Evolutionary conservation across 2,888 invertebrate species (phyloP).

Genomic region (Helicoverpa assulta): DNA sequence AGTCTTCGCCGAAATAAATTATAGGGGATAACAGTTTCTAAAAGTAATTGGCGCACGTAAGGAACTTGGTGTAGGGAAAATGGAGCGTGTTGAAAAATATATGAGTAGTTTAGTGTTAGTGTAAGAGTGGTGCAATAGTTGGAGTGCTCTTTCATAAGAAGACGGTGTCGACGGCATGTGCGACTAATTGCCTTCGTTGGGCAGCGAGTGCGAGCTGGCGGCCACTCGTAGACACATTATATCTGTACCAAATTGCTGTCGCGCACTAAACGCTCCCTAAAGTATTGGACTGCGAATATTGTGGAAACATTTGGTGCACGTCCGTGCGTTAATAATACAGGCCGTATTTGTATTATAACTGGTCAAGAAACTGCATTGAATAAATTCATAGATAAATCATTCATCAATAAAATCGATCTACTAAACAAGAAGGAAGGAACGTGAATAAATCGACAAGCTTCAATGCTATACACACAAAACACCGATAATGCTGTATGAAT

Average conservation of each 20-base stretch:
- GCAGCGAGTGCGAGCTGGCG: constrained; percentile 64
- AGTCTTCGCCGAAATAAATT: constrained; percentile 24
- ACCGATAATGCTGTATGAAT: constrained; percentile 24
- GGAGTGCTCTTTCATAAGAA: constrained; percentile 68
- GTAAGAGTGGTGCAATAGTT: constrained; percentile 67
- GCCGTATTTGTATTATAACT: constrained; percentile 11
- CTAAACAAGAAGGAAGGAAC: no score
- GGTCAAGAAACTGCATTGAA: no score
- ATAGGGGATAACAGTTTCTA: constrained; percentile 22
- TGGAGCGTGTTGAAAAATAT: constrained; percentile 62
- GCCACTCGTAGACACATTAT: constrained; percentile 58
- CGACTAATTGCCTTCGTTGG: constrained; percentile 83
- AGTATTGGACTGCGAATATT: constrained; percentile 52
- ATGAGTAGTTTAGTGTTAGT: constrained; percentile 63
- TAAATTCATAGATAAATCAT: no score
- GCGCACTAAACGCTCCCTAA: constrained; percentile 60
- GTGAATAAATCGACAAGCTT: no score
- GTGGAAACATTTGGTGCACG: constrained; percentile 39
- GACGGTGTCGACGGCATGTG: constrained; percentile 78
- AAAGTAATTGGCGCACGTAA: constrained; percentile 47
- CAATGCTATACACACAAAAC: constrained; percentile 2
- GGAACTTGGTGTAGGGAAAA: constrained; percentile 45
- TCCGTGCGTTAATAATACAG: constrained; percentile 29
- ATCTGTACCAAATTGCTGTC: constrained; percentile 70
- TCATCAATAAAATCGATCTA: no score